Evolutionary conservation across 2,888 invertebrate species (phyloP), one percentile per base, ranked within the genome.

Genomic region (Griposia aprilina): DNA sequence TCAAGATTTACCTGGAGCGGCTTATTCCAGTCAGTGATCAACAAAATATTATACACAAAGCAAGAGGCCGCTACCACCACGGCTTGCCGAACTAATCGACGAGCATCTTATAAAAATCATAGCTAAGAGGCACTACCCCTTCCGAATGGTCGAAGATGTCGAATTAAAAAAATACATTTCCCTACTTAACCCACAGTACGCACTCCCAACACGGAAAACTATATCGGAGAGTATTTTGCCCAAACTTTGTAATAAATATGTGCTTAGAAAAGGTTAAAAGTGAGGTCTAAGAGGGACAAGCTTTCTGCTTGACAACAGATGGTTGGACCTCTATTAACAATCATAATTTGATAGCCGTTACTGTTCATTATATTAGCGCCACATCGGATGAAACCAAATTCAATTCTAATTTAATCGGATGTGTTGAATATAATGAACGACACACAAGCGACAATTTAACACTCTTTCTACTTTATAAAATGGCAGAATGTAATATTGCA

Each of bases 211-310:
- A 5, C 76, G 85, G 11, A 88, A 85, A 76, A 87, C 84, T 11
- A 52, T 89, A 11, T 83, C 87, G 11, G 81, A 86, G 78, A 87
- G 80, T 52, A 57, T 88, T 45, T 76, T 89, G 26, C 87, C 87
- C 5, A 78, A 84, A 71, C 41, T 74, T 13, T 87, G 87, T 70
- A 78, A 71, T 30, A 69, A 78, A 71, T 30, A 69, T 59, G 15
- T 5, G n/a, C 8, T 0, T 48, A 63, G 60, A 75, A 74, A 63
- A 59, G 17, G 74, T 75, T 20, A 73, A 48, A 71, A 73, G n/a
- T n/a, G 36, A 73, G 71, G 45, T 86, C 4, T 23, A 59, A 52
- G 80, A 45, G 8, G 70, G 26, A 70, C n/a, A 71, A 23, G 70
- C 71, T 73, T 70, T 62, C 62, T 71, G 55, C 2, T 30, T 76